Base-by-base conservation (phyloP, 2,888 invertebrate genomes). In the Griposia aprilina region DNA sequence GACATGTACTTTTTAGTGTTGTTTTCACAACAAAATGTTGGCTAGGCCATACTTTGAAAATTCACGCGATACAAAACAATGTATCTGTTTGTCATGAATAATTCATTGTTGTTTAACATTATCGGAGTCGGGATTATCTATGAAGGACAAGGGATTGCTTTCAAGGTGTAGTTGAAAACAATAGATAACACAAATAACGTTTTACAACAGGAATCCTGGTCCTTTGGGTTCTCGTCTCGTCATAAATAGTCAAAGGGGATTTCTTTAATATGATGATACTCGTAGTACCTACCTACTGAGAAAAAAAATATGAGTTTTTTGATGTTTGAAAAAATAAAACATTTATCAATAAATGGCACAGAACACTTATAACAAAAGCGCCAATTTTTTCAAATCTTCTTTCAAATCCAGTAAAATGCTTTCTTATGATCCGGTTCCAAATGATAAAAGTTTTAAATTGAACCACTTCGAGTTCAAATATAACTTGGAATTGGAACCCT, bases 111-210 rank as follows among this genome's bases (percentile, higher is more conserved):
- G 73, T 78, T 80, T 52, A 78, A 86, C 84, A 82, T 80, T 78
- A 86, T 87, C 77, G 83, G 67, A 75, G 81, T 85, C 26, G 63
- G 82, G 78, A 68, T 80, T 74, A 85, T 85, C 78, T 80, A 82
- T 77, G 83, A 82, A 80, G 73, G 76, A 81, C 74, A 79, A 79
- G 80, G 87, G 83, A 83, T 87, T 83, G 86, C 87, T 89, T 85
- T 82, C 72, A 86, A 81, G 80, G 74, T 71, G 74, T 86, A 83
- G 77, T 87, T 82, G 73, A 84, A 87, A 86, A 76, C 78, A 83
- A 84, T 81, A 81, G 85, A 88, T 87, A 71, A 81, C 48, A 76
- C 69, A 79, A 76, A 78, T 72, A 78, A 66, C 74, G n/a, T 78
- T 78, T 73, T 59, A 62, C 65, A 80, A 45, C 60, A 59, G 57